Base-by-base conservation (phyloP, 1,140 invertebrate species). In the Drosophila pachea region DNA sequence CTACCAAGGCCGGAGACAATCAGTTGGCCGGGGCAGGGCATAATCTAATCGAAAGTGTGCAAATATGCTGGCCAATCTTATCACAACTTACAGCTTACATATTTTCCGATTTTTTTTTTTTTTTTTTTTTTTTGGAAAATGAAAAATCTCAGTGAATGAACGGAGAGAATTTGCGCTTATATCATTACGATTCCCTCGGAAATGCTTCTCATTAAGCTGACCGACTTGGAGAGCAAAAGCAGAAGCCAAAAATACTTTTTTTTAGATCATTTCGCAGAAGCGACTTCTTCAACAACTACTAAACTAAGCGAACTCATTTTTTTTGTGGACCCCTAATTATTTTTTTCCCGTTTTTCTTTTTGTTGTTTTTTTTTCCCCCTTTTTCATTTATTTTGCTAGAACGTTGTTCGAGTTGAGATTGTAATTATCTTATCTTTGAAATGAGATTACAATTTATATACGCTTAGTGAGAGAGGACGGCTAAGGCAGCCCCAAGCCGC, bases 371-470 rank as follows among this genome's bases (percentile, higher is more conserved):
- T 4, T 29, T 31, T 36, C 52, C n/a, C 38, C 3, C 40, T 49
- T 33, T 49, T 49, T 33, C 29, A 9, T 45, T 48, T n/a, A n/a
- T 42, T 14, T 50, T 56, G 47, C 29, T 50, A 42, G 35, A 48
- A 63, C 29, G 42, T 55, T 29, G 60, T 52, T 31, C n/a, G 14
- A 5, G 7, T 38, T 58, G 29, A 63, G 63, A 66, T 70, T 60
- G 63, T 66, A 66, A 48, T 69, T 59, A 70, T 70, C 68, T 70
- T 66, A 70, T 70, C 68, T 33, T 4, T n/a, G 4, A 22, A 62
- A 53, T 61, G 47, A 11, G 36, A 50, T 52, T 43, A 52, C 7
- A 33, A 52, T 35, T 45, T 33, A 38, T 52, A 61, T 36, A 22
- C 22, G 22, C 22, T 22, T 22, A 22, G 22, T 22, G 22, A 22